Evolutionary conservation across 2,888 invertebrate species (phyloP).

Genomic region (Erynnis tages): DNA sequence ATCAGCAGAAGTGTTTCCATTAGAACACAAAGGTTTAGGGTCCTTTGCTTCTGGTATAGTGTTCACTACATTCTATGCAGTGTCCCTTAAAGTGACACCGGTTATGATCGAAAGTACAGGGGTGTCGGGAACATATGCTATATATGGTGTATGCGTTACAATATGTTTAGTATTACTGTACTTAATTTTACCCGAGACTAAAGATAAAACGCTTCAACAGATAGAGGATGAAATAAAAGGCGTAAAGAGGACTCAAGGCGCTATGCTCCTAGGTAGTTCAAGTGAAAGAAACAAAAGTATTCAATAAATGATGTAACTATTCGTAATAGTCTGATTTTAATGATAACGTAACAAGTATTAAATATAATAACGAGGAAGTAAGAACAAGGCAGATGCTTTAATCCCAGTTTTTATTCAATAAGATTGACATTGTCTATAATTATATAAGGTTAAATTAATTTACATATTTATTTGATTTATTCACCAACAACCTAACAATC

Average conservation of each 20-base stretch:
- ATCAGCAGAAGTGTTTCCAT: constrained; percentile 47
- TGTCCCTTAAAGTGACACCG: constrained; percentile 45
- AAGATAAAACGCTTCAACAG: constrained; percentile 47
- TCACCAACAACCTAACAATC: no score
- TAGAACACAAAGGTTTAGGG: constrained; percentile 46
- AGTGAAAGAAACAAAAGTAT: no score
- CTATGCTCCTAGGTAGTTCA: background rate
- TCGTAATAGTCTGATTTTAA: no score
- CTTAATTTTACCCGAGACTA: constrained; percentile 50
- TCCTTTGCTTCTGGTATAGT: constrained; percentile 41
- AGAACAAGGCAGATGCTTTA: no score
- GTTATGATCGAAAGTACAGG: constrained; percentile 42
- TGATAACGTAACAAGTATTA: no score
- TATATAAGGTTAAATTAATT: no score
- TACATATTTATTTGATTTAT: no score
- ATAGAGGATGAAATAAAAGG: constrained; percentile 47
- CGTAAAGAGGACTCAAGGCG: constrained; percentile 14
- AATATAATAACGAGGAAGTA: no score
- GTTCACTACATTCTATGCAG: constrained; percentile 41
- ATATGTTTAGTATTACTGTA: constrained; percentile 40
- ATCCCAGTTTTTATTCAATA: no score
- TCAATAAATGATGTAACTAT: no score
- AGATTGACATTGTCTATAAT: no score
- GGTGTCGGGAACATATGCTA: constrained; percentile 41
- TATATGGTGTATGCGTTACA: constrained; percentile 39